These are phyloP conservation scores for Rostratula benghalensis DNA, from an alignment of 2,113 vertebrate genomes.

Conservation along the genomic window DNA sequence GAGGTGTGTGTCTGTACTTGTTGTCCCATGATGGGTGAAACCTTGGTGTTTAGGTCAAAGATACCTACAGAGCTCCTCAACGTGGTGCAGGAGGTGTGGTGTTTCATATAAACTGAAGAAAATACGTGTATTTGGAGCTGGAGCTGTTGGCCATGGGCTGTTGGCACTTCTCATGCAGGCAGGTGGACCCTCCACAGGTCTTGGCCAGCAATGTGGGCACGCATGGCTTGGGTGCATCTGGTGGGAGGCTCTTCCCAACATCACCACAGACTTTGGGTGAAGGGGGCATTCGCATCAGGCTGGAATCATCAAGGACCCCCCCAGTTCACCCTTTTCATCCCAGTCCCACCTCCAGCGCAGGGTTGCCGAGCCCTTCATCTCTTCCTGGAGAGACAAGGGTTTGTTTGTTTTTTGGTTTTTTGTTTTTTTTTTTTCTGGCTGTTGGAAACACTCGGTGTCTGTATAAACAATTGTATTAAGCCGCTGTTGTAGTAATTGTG, in stretches of 20 bases:
- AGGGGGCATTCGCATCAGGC: neutral
- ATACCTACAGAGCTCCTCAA: neutral
- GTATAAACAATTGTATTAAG: constrained; percentile 53
- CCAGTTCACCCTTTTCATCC: neutral
- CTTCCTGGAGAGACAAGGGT: neutral
- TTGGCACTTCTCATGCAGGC: neutral
- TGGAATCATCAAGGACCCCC: neutral
- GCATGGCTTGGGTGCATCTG: neutral
- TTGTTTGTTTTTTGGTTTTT: too few species aligned
- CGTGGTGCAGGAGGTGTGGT: neutral
- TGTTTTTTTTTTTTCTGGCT: neutral
- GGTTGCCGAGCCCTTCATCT: accelerated
- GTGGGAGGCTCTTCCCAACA: neutral
- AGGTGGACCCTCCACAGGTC: neutral
- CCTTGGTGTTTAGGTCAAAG: neutral
- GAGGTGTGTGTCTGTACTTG: accelerated
- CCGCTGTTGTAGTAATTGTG: constrained; percentile 47
- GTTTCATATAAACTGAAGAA: neutral
- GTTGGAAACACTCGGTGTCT: neutral
- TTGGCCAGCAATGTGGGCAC: neutral
- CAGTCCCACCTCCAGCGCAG: accelerated
- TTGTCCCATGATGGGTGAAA: neutral
- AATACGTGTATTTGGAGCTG: too few species aligned
- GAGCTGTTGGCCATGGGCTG: too few species aligned
- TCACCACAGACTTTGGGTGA: neutral